Evolutionary conservation across 2,113 vertebrate species (phyloP).

Genomic region (Ictalurus punctatus): DNA sequence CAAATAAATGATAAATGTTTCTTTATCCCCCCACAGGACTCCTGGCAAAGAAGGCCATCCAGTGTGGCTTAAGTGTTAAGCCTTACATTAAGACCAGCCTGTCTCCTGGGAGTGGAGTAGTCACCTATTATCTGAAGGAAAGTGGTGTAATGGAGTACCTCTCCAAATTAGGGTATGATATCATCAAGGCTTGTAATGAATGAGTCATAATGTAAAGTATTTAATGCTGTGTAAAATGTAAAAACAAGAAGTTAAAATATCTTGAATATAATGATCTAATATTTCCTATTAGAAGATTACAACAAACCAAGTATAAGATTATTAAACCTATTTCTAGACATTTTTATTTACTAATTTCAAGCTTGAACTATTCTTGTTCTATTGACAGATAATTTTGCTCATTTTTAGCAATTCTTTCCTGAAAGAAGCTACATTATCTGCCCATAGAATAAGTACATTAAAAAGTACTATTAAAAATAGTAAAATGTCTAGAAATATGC

Average conservation of each 20-base stretch:
- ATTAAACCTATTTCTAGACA: background rate
- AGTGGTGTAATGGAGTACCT: slow-evolving; percentile 93
- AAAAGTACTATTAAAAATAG: background rate
- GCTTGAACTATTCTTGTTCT: background rate
- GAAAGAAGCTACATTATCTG: background rate
- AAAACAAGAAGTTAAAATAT: background rate
- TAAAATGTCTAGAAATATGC: background rate
- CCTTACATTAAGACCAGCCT: slow-evolving; percentile 97
- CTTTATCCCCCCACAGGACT: slow-evolving; percentile 73
- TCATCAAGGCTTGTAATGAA: background rate
- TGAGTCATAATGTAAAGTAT: background rate
- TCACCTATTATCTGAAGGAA: slow-evolving; percentile 93
- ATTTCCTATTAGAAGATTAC: background rate
- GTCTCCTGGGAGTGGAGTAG: slow-evolving; percentile 96
- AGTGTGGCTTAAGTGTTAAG: slow-evolving; percentile 85
- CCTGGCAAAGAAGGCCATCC: slow-evolving; percentile 90
- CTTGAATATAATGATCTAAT: background rate
- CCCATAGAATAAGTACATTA: background rate
- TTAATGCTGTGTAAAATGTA: background rate
- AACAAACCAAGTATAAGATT: background rate
- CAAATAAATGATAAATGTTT: background rate
- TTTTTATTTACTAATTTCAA: background rate
- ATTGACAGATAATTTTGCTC: background rate
- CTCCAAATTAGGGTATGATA: slow-evolving; percentile 80
- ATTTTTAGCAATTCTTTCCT: background rate